Conservation (phyloP, 2,888 invertebrate species). For the Charanyca ferruginea region DNA sequence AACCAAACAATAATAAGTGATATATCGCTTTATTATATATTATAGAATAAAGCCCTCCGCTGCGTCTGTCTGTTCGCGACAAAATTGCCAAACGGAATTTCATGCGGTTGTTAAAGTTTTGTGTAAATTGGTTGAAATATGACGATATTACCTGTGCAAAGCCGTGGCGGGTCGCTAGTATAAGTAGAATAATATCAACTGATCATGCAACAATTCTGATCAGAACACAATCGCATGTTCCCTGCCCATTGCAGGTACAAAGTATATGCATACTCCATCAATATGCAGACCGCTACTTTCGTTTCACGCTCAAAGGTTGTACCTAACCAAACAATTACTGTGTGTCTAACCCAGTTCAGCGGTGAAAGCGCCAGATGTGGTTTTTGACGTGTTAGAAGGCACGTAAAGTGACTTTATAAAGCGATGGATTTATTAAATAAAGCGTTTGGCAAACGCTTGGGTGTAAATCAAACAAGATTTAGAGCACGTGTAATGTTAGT, state of each 20-base stretch:
- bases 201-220: not conserved
- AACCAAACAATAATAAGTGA: too few species aligned
- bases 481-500: not conserved
- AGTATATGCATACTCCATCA: slow-evolving; percentile 43
- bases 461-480: slow-evolving; percentile 3
- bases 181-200: not conserved
- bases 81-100: too few species aligned
- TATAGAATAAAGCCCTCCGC: too few species aligned
- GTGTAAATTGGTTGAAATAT: too few species aligned
- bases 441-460: not conserved
- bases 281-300: slow-evolving; percentile 49
- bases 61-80: too few species aligned
- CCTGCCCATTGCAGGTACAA: slow-evolving; percentile 13
- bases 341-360: slow-evolving; percentile 61
- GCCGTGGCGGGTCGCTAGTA: too few species aligned
- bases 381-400: slow-evolving; percentile 47
- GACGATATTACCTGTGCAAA: too few species aligned
- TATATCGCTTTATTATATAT: too few species aligned
- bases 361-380: slow-evolving; percentile 47
- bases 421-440: slow-evolving; percentile 41
- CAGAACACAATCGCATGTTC: slow-evolving; percentile 24
- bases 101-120: too few species aligned
- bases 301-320: slow-evolving; percentile 46
- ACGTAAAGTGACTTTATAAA: slow-evolving; percentile 43
- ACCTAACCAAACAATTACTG: slow-evolving; percentile 58